Base-by-base conservation (phyloP, 2,888 invertebrate genomes). In the Galeopsomyia nigrocyanea region DNA sequence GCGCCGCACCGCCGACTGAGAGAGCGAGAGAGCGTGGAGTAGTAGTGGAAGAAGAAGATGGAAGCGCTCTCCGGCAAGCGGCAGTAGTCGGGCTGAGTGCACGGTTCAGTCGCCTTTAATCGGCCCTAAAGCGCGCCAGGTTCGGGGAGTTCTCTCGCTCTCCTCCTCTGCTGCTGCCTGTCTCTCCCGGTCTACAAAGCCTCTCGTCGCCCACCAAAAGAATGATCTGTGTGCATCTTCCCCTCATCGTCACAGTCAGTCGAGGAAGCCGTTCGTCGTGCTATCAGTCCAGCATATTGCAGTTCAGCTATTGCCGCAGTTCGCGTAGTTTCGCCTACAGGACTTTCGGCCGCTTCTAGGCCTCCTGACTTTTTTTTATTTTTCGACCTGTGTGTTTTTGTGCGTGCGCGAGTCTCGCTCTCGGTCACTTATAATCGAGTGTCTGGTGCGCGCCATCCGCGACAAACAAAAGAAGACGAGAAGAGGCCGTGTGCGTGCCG, bases 91-190 rank as follows among this genome's bases (percentile, higher is more conserved):
- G 39, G 1, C 39, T n/a, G n/a, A 39, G 39, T 39, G 39, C 39
- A 10, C 39, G 77, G 80, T 79, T 83, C 83, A 84, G 84, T 84
- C 80, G 82, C 82, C 81, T 82, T 77, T 80, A 81, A 81, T 81
- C 83, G 82, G 82, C 82, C 80, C 78, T 80, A 78, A 78, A 79
- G 82, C 65, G 75, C 74, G 78, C 79, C 79, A 75, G 80, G 74
- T 68, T 26, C 74, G 64, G 75, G 10, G 39, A 39, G 39, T 13
- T 39, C 49, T 57, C 50, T 62, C 56, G 66, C 21, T 51, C 19
- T 51, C 19, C 49, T 17, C n/a, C 47, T 1, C 60, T 50, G 31
- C 49, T 21, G 21, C 51, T 7, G 69, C 3, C 10, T 5, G 19
- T 3, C 39, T 21, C 17, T 13, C 61, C 22, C 50, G 22, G 22